phyloP scores from a whole-genome alignment of 1,140 invertebrate species.

The Phortica variegata region DNA sequence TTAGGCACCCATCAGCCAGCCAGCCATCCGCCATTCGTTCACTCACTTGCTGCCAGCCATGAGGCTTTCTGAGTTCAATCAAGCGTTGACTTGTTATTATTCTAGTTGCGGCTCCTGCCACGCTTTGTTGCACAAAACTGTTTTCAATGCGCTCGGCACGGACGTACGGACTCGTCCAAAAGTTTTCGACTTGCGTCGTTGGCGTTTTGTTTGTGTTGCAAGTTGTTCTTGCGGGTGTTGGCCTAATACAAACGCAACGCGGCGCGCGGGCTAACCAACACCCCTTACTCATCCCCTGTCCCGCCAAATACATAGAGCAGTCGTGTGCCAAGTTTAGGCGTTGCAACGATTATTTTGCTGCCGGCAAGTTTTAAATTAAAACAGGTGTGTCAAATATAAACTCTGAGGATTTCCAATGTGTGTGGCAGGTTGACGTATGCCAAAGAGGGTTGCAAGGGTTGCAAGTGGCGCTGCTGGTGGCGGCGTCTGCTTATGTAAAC shows the following conservation, averaged over 20 bases:
- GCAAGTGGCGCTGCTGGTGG: slow-evolving; percentile 9
- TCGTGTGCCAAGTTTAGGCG: slow-evolving; percentile 10
- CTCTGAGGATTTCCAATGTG: slow-evolving; percentile 17
- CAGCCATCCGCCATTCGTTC: background rate
- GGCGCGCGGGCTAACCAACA: too few relatives aligned
- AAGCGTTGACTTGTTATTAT: slow-evolving; percentile 6
- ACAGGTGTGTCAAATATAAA: slow-evolving; percentile 54
- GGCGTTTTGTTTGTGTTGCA: slow-evolving; percentile 26
- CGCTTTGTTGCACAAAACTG: slow-evolving; percentile 30
- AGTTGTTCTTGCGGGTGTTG: slow-evolving; percentile 28
- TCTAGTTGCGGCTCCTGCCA: slow-evolving; percentile 9
- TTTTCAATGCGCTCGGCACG: too few relatives aligned
- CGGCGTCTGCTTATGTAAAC: slow-evolving; percentile 42
- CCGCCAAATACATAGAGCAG: too few relatives aligned
- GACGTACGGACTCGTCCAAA: too few relatives aligned
- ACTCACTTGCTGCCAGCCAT: slow-evolving; percentile 11
- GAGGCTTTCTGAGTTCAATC: slow-evolving; percentile 36
- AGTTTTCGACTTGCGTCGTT: too few relatives aligned
- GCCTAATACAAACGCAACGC: slow-evolving; percentile 16
- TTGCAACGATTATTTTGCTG: slow-evolving; percentile 40
- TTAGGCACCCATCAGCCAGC: too few relatives aligned
- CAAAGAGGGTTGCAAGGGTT: slow-evolving; percentile 11
- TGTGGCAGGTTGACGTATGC: background rate
- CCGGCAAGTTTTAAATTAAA: slow-evolving; percentile 48
- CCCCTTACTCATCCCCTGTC: too few relatives aligned